phyloP scores from a whole-genome alignment of 1,140 invertebrate species.

The Dreissena polymorpha region DNA sequence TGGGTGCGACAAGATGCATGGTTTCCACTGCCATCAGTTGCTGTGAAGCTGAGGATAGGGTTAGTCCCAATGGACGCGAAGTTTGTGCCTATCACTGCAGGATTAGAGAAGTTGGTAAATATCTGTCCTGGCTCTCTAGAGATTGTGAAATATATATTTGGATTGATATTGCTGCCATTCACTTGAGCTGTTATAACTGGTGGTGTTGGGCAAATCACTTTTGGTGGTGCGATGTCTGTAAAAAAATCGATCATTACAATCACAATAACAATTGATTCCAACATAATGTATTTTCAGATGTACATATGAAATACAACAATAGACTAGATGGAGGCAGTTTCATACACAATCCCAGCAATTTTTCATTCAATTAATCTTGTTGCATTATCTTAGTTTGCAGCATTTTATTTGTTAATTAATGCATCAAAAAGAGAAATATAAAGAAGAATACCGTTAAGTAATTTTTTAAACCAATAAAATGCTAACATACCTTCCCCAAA shows the following conservation, averaged over 20 bases:
- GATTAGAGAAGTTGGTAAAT: not conserved
- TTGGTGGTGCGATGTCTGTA: constrained; percentile 29
- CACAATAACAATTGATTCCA: not conserved
- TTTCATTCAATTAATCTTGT: no score
- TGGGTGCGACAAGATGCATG: constrained; percentile 31
- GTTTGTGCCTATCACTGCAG: constrained; percentile 13
- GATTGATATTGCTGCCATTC: not conserved
- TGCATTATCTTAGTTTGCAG: no score
- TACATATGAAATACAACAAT: no score
- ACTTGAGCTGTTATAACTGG: constrained; percentile 1
- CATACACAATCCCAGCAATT: no score
- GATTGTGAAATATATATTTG: no score
- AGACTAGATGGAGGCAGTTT: no score
- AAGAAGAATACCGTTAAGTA: no score
- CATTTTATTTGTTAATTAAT: no score
- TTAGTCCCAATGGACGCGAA: constrained; percentile 34
- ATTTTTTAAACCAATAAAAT: no score
- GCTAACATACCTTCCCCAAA: no score
- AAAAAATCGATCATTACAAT: not conserved
- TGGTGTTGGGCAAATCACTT: constrained; percentile 16
- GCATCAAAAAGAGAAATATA: no score
- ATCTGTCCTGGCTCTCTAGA: not conserved
- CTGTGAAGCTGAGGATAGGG: constrained; percentile 25
- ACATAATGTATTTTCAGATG: no score
- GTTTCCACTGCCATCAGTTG: constrained; percentile 4